phyloP scores from a whole-genome alignment of 1,140 invertebrate species.

The Bombus sylvicola region DNA sequence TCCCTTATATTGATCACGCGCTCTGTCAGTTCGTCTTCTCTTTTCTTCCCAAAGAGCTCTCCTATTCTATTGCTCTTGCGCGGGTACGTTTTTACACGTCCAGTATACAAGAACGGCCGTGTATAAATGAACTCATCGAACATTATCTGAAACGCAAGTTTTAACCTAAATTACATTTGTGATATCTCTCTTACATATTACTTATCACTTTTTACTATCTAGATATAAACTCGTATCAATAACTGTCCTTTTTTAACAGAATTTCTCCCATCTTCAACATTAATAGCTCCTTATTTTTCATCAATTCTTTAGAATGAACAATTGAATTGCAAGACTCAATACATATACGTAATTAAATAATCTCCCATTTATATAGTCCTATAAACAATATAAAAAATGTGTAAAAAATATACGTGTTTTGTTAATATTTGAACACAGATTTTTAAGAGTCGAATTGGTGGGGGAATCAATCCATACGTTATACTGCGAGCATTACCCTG shows the following conservation, averaged over 20 bases:
- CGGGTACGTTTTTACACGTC: slow-evolving; percentile 7
- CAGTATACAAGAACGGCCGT: neutral
- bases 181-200: neutral
- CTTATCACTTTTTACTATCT: neutral
- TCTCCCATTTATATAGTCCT: neutral
- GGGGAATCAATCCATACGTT: neutral
- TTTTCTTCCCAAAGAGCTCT: slow-evolving; percentile 11
- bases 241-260: neutral
- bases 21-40: slow-evolving; percentile 30
- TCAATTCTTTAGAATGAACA: no score
- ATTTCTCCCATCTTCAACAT: neutral
- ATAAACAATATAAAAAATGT: neutral
- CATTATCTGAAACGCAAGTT: neutral
- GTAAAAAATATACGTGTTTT: neutral
- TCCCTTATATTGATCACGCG: slow-evolving; percentile 59
- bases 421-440: neutral
- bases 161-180: neutral
- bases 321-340: neutral
- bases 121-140: neutral
- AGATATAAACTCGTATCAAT: neutral
- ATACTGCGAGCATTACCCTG: no score
- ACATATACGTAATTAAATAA: neutral
- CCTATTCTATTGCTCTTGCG: slow-evolving; percentile 35
- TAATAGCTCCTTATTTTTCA: neutral
- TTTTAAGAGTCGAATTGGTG: neutral